These are phyloP conservation scores for Rhagoletis pomonella DNA, from an alignment of 1,140 invertebrate genomes.

Conservation along the genomic window DNA sequence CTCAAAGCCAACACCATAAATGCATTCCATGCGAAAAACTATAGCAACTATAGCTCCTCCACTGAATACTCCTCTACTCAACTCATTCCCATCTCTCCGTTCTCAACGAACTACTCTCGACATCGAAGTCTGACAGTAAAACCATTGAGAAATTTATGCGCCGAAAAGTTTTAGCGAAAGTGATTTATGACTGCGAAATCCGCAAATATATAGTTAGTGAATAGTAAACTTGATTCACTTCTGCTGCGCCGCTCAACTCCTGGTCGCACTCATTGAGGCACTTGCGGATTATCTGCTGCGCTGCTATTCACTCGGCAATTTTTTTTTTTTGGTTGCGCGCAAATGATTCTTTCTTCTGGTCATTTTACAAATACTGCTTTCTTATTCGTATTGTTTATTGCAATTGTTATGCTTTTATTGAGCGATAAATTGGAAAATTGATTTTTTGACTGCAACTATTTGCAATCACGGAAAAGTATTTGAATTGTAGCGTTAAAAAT, in stretches of 20 bases:
- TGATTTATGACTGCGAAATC: conserved; percentile 48
- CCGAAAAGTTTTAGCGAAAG: conserved; percentile 46
- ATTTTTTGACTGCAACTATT: conserved; percentile 39
- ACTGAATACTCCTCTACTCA: background rate
- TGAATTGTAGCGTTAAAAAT: background rate
- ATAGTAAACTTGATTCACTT: background rate
- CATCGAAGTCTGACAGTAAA: background rate
- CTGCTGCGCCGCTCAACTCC: background rate
- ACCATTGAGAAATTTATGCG: conserved; percentile 38
- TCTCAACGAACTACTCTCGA: background rate
- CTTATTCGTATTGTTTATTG: conserved; percentile 5
- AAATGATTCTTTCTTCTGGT: conserved; percentile 3
- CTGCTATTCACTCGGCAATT: background rate
- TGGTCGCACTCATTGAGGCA: background rate
- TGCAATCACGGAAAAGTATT: background rate
- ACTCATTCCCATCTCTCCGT: background rate
- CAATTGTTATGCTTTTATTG: conserved; percentile 25
- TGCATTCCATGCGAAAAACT: background rate
- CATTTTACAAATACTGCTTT: background rate
- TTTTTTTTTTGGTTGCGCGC: background rate
- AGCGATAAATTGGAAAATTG: conserved; percentile 35
- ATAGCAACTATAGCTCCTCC: background rate
- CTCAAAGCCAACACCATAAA: background rate
- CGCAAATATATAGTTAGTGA: conserved; percentile 3
- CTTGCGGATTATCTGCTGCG: conserved; percentile 17